Conservation (phyloP, 2,797 vertebrate species). For the Microchirus variegatus region DNA sequence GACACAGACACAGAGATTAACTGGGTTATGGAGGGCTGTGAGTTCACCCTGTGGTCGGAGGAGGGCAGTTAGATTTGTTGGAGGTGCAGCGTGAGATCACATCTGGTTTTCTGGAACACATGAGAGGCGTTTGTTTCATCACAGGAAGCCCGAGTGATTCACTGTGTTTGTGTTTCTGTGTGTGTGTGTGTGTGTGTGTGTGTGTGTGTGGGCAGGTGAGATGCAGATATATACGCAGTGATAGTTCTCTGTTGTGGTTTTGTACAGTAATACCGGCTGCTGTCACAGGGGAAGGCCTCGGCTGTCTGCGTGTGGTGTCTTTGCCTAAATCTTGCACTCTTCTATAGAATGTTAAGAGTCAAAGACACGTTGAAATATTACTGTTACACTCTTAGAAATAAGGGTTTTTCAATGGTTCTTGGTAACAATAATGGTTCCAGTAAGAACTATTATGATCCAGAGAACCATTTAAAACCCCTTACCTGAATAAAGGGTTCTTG, state of each 20-base stretch:
- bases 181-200: constrained; percentile 19
- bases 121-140: constrained; percentile 64
- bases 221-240: constrained; percentile 21
- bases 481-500: no score
- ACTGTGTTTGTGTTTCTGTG: constrained; percentile 47
- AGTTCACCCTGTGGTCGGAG: constrained; percentile 32
- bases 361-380: no score
- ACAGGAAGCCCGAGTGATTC: constrained; percentile 53
- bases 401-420: no score
- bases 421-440: no score
- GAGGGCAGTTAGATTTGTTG: constrained; percentile 13
- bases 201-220: constrained; percentile 28
- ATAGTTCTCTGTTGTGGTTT: constrained; percentile 33
- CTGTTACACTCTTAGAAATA: no score
- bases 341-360: no score
- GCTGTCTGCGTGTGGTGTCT: not conserved
- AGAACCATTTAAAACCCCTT: no score
- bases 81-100: constrained; percentile 20
- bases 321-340: no score
- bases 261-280: constrained; percentile 24
- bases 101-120: constrained; percentile 59
- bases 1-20: constrained; percentile 12
- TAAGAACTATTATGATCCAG: no score
- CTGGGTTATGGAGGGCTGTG: constrained; percentile 32
- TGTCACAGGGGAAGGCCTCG: constrained; percentile 29